Base-by-base conservation (phyloP, 2,888 invertebrate species). In the Metacarcinus magister region DNA sequence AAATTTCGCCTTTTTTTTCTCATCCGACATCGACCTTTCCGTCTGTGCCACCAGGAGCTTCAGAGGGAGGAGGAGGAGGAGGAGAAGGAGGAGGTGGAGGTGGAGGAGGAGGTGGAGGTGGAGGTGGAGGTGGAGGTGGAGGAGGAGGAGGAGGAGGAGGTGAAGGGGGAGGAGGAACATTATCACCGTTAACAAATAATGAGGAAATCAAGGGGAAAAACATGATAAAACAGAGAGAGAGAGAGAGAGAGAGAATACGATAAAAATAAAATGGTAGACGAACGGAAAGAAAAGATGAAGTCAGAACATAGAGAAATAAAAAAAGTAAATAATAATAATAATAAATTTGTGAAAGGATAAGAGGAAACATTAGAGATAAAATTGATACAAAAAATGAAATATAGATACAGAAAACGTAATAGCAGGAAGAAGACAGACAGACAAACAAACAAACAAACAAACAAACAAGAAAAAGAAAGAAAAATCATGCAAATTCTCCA, bases 81-180 rank as follows among this genome's bases (percentile, higher is more conserved):
- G 39, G 23, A n/a, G 19, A 39, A 16, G n/a, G 89, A 89, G 54
- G 54, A 54, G 87, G 89, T 19, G n/a, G 89, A 39, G 28, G 89
- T 7, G n/a, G 89, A 89, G 54, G 54, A 54, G 87, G 89, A 89
- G n/a, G 89, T 8, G 28, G 89, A 16, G n/a, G 89, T 19, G 87
- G 89, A 89, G n/a, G 89, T 8, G 28, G 89, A 16, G n/a, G 89
- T 19, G 54, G 54, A 54, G 87, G 89, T 19, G n/a, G 89, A 39
- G 28, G 89, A 16, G n/a, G 89, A 89, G 54, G 54, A 54, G 87
- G 89, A 89, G n/a, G 89, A 39, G 28, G 89, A 16, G n/a, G 89
- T 3, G 2, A 39, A 44, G 39, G 32, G 1, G 39, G 32, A 89
- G 39, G 23, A n/a, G 19, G 67, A 67, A 5, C 19, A 67, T 5